These are phyloP conservation scores for Caenorhabditis imperialis DNA, from an alignment of 2,888 invertebrate genomes.

Conservation along the genomic window DNA sequence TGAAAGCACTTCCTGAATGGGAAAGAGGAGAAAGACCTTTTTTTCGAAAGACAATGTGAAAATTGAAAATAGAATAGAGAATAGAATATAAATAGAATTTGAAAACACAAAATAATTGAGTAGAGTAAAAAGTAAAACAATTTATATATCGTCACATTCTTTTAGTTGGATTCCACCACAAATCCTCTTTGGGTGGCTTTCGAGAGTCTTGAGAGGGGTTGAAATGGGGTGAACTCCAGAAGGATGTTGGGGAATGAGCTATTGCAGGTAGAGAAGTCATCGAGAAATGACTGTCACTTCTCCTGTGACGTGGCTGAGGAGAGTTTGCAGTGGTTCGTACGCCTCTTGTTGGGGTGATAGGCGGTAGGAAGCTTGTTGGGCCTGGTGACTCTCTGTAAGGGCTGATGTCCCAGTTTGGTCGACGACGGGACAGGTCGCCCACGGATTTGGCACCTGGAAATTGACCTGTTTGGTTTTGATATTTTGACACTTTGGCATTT, in stretches of 20 bases:
- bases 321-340: constrained; percentile 39
- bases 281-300: constrained; percentile 55
- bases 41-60: constrained; percentile 28
- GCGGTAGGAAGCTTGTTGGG: constrained; percentile 35
- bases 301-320: constrained; percentile 31
- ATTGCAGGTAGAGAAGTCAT: constrained; percentile 38
- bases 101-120: not conserved
- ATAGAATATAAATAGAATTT: not conserved
- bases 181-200: constrained; percentile 65
- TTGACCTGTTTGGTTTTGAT: constrained; percentile 14
- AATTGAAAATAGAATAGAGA: not conserved
- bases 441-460: constrained; percentile 47
- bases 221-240: constrained; percentile 61
- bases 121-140: not conserved
- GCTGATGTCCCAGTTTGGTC: constrained; percentile 45
- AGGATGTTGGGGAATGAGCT: constrained; percentile 48
- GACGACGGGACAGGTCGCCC: constrained; percentile 22
- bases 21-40: constrained; percentile 10
- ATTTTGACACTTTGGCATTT: no score
- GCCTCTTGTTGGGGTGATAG: constrained; percentile 26
- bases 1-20: constrained; percentile 18
- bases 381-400: constrained; percentile 24
- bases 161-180: constrained; percentile 61
- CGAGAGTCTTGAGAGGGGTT: constrained; percentile 53
- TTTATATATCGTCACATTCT: constrained; percentile 25